Base-by-base conservation (phyloP, 1,140 invertebrate species). In the Plodia interpunctella region DNA sequence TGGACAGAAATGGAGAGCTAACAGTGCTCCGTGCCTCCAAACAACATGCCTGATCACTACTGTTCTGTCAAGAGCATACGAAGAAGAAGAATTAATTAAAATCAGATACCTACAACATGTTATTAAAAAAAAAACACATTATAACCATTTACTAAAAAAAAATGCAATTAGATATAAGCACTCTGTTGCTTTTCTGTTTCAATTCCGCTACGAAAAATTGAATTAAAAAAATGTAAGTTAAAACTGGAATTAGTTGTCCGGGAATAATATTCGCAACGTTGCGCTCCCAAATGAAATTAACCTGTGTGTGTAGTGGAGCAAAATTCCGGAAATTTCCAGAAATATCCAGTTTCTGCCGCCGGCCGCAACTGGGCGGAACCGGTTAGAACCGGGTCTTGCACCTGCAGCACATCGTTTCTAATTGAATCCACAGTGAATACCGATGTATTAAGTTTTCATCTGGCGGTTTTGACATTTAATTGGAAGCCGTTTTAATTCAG, bases 271-370 rank as follows among this genome's bases (percentile, higher is more conserved):
- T 59, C 51, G 62, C 62, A 59, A 54, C 57, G 57, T 21, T 59
- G 62, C 66, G 60, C 30, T 61, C 49, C 67, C 65, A 59, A 69
- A 73, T 70, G 63, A 70, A 73, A 73, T 73, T 73, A 73, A 68
- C 65, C 56, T 57, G 56, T 60, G 57, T 60, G 57, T 60, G 59
- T 60, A 59, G 57, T 51, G 52, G 35, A 55, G 57, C 59, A 57
- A 63, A 73, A 73, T 73, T 73, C 65, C 65, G 64, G 65, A 68
- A 66, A 72, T 66, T 65, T 65, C 67, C 59, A 38, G 59, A 70
- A 57, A 69, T 65, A 57, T 68, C 60, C 59, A 52, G 60, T 65
- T 63, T 60, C 59, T 62, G 54, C 57, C 54, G 54, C 57, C 54
- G 65, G 55, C 53, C 56, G 44, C 30, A 55, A 59, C 62, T 53